Evolutionary conservation across 2,113 vertebrate species (phyloP).

Genomic region (Struthio camelus): DNA sequence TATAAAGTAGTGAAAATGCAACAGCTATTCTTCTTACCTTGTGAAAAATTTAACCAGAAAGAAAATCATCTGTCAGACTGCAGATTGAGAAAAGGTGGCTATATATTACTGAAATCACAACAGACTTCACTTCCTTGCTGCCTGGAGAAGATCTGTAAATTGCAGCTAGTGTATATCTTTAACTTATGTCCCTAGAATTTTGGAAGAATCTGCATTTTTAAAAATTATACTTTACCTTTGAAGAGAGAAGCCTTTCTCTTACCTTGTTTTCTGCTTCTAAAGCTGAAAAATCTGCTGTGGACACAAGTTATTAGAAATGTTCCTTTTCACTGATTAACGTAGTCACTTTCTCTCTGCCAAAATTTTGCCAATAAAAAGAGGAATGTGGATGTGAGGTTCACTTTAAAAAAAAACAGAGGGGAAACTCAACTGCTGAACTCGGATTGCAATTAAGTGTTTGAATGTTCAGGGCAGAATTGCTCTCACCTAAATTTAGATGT

Average conservation of each 20-base stretch:
- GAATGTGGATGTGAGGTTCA: background rate
- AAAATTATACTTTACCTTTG: background rate
- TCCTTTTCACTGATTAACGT: background rate
- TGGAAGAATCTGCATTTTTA: background rate
- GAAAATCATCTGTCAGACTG: background rate
- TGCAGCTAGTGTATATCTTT: background rate
- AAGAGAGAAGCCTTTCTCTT: background rate
- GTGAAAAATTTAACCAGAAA: background rate
- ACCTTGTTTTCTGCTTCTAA: background rate
- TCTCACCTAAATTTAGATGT: background rate
- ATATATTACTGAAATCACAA: background rate
- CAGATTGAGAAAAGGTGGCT: background rate
- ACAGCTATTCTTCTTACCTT: background rate
- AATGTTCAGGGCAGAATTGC: background rate
- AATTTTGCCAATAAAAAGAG: background rate
- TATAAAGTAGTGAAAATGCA: background rate
- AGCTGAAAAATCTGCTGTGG: background rate
- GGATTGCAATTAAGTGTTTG: background rate
- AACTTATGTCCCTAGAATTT: background rate
- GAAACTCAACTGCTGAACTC: background rate
- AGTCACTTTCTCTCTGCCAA: background rate
- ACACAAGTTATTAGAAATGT: background rate
- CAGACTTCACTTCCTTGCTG: background rate
- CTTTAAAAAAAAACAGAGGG: background rate
- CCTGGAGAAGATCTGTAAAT: background rate